Percentiles rank a stretch among this genome's conserved stretches.
Conservation (phyloP, 2,797 vertebrate species). For the Pteronotus mesoamericanus region DNA sequence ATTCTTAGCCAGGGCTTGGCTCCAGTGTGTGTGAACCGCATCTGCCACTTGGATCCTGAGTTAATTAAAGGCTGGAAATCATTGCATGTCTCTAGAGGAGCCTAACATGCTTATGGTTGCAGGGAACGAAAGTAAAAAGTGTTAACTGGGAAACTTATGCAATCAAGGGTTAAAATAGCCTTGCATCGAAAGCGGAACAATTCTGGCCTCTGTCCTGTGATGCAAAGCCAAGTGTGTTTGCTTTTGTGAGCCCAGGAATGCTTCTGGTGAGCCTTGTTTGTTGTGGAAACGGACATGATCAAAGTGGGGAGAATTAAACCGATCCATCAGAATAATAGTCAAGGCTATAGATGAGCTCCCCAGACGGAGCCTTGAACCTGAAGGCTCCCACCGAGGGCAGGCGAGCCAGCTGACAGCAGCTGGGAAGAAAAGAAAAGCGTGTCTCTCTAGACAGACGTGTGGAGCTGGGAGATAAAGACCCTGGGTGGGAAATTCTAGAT, state of each 20-base stretch:
- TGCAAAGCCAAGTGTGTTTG: slow-evolving; percentile 55
- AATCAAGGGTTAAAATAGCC: slow-evolving; percentile 57
- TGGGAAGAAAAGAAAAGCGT: background rate
- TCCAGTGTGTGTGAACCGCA: slow-evolving; percentile 21
- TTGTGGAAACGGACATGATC: slow-evolving; percentile 57
- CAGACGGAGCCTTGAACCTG: slow-evolving; percentile 44
- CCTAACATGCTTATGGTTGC: background rate
- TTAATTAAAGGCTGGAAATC: slow-evolving; percentile 55
- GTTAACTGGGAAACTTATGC: slow-evolving; percentile 16
- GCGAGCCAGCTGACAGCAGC: background rate
- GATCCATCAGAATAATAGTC: slow-evolving; percentile 46
- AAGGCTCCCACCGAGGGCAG: background rate
- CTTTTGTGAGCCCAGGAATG: slow-evolving; percentile 49
- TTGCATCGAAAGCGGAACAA: background rate
- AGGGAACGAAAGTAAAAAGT: slow-evolving; percentile 18
- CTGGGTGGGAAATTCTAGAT: background rate
- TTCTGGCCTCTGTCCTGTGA: background rate
- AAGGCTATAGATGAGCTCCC: background rate
- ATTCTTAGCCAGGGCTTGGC: slow-evolving; percentile 45
- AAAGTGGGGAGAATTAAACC: slow-evolving; percentile 59
- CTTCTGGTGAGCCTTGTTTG: slow-evolving; percentile 51
- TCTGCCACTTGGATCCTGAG: slow-evolving; percentile 52
- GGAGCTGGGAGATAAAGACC: background rate
- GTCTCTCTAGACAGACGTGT: background rate
- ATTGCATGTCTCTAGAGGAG: background rate